Evolutionary conservation across 2,797 vertebrate genomes (phyloP).

Genomic region (Pelobates cultripes): DNA sequence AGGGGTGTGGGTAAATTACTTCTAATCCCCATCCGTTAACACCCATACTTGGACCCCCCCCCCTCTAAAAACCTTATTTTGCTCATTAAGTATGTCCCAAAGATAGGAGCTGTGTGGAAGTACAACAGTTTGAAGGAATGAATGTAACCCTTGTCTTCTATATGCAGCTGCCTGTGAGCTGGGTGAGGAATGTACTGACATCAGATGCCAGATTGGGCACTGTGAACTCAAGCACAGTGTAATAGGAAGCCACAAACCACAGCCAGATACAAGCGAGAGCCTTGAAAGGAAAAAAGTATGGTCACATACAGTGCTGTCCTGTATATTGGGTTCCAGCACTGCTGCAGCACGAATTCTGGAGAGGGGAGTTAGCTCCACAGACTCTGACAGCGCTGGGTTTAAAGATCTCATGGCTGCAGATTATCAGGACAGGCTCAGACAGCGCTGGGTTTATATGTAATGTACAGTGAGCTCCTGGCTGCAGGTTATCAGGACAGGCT

Average conservation of each 20-base stretch:
- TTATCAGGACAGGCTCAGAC: background rate
- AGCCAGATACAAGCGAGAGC: conserved; percentile 10
- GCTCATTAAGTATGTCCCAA: background rate
- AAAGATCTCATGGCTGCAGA: background rate
- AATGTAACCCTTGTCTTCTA: conserved; percentile 20
- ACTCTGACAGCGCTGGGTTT: background rate
- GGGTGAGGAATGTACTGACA: conserved; percentile 29
- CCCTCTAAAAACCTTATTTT: background rate
- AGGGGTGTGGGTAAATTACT: background rate
- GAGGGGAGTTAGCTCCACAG: background rate
- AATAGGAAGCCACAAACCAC: conserved; percentile 25
- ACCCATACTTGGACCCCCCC: background rate
- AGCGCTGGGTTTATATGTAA: background rate
- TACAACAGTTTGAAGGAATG: background rate
- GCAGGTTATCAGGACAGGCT: background rate
- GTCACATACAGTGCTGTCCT: conserved; percentile 5
- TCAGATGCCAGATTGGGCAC: conserved; percentile 25
- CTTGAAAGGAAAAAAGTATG: conserved; percentile 15
- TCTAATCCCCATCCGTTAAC: background rate
- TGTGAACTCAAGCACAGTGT: conserved; percentile 24
- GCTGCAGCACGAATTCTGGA: background rate
- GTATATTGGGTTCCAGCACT: background rate
- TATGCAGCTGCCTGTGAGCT: conserved; percentile 23
- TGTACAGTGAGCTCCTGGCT: background rate
- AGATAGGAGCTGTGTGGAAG: background rate